Evolutionary conservation across 2,113 vertebrate genomes (phyloP).

Genomic region (Narcine bancroftii): DNA sequence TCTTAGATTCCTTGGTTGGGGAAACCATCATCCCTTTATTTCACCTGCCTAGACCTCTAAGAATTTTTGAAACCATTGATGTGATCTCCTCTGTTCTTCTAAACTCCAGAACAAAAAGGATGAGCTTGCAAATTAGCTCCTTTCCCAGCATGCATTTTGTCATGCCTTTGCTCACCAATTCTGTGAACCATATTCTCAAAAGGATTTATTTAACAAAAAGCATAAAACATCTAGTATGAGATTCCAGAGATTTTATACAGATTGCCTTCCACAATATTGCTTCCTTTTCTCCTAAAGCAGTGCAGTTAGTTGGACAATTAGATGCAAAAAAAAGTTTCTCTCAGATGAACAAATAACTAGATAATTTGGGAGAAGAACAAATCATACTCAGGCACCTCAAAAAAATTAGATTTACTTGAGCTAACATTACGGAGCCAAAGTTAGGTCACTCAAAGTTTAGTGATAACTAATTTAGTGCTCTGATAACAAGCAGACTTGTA

Average conservation of each 20-base stretch:
- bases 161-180: background rate
- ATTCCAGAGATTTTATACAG: background rate
- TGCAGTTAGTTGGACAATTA: background rate
- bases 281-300: background rate
- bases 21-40: too few relatives aligned
- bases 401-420: background rate
- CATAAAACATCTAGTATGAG: background rate
- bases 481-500: background rate
- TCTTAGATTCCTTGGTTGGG: too few relatives aligned
- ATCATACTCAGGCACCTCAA: background rate
- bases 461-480: too few relatives aligned
- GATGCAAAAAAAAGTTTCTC: background rate
- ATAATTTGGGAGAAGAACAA: background rate
- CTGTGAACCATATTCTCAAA: background rate
- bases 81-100: too few relatives aligned
- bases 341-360: background rate
- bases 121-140: background rate
- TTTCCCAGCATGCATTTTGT: background rate
- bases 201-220: background rate
- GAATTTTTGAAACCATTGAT: too few relatives aligned
- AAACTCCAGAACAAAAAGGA: background rate
- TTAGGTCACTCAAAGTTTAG: background rate
- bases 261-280: background rate
- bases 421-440: background rate
- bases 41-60: too few relatives aligned